Conservation (phyloP, 1,140 invertebrate genomes). For the Drosophila sp. region DNA sequence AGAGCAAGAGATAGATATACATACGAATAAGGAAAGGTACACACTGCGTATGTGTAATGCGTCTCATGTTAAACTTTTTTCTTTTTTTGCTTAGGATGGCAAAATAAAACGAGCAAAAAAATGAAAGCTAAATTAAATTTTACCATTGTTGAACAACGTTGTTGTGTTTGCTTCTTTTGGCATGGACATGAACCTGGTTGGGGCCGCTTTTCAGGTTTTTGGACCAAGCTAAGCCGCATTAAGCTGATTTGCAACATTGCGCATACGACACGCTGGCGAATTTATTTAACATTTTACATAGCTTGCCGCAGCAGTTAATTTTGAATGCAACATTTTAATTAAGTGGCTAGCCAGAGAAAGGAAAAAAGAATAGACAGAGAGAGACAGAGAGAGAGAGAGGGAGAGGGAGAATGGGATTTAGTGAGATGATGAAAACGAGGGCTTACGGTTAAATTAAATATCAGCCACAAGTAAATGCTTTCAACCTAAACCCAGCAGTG, state of each 20-base stretch:
- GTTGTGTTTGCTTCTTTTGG: not conserved
- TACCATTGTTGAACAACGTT: constrained; percentile 55
- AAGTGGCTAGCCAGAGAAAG: constrained; percentile 32
- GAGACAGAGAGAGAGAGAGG: not conserved
- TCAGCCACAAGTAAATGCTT: constrained; percentile 9
- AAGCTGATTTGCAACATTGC: constrained; percentile 71
- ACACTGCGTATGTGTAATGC: constrained; percentile 75
- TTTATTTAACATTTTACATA: constrained; percentile 51
- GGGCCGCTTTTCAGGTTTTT: constrained; percentile 16
- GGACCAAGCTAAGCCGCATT: constrained; percentile 60
- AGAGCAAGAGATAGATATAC: constrained; percentile 26
- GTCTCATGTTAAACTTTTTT: constrained; percentile 38
- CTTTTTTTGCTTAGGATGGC: constrained; percentile 7
- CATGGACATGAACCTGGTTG: constrained; percentile 12
- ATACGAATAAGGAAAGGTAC: constrained; percentile 25
- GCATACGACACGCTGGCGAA: constrained; percentile 52
- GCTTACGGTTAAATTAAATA: constrained; percentile 7
- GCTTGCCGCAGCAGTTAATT: constrained; percentile 54
- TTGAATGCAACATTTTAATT: constrained; percentile 69
- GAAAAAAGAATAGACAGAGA: not conserved
- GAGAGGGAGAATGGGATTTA: not conserved
- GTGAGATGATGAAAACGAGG: constrained; percentile 1
- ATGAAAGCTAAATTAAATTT: constrained; percentile 75
- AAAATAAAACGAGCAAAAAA: constrained; percentile 37
- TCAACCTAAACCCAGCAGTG: not conserved